Evolutionary conservation across 2,888 invertebrate genomes (phyloP).

Genomic region (Mythimna vitellina): DNA sequence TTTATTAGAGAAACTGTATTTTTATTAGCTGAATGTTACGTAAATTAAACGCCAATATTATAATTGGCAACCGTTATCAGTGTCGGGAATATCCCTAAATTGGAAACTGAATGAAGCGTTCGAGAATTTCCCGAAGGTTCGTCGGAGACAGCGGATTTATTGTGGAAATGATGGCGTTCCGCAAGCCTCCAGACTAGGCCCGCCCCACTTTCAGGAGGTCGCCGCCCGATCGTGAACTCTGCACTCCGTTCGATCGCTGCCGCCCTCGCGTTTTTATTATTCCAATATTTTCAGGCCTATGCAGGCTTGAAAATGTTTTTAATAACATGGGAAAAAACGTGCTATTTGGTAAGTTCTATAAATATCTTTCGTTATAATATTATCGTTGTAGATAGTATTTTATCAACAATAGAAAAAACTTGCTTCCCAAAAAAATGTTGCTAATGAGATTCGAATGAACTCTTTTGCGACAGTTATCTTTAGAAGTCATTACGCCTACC

Average conservation of each 20-base stretch:
- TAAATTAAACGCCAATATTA: background rate
- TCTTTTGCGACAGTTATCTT: constrained; percentile 35
- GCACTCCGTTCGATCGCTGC: constrained; percentile 77
- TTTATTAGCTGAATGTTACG: background rate
- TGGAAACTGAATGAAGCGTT: constrained; percentile 41
- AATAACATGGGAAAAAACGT: background rate
- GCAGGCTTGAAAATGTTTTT: constrained; percentile 17
- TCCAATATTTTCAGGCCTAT: constrained; percentile 41
- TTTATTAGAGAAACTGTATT: background rate
- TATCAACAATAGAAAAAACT: background rate
- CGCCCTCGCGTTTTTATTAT: constrained; percentile 67
- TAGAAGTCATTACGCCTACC: constrained; percentile 16
- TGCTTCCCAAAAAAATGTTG: constrained; percentile 4
- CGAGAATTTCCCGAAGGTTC: constrained; percentile 56
- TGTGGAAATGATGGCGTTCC: constrained; percentile 68
- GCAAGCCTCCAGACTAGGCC: constrained; percentile 79
- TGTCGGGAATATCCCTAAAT: constrained; percentile 20
- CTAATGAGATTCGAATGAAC: constrained; percentile 48
- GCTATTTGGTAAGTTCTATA: background rate
- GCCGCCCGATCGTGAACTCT: constrained; percentile 87
- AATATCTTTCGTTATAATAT: constrained; percentile 11
- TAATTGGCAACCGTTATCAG: constrained; percentile 1
- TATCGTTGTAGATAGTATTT: background rate
- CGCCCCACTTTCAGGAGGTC: constrained; percentile 87
- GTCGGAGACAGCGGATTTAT: constrained; percentile 67